Conservation (phyloP, 2,888 invertebrate genomes). For the Ichneumoninae sp. region DNA sequence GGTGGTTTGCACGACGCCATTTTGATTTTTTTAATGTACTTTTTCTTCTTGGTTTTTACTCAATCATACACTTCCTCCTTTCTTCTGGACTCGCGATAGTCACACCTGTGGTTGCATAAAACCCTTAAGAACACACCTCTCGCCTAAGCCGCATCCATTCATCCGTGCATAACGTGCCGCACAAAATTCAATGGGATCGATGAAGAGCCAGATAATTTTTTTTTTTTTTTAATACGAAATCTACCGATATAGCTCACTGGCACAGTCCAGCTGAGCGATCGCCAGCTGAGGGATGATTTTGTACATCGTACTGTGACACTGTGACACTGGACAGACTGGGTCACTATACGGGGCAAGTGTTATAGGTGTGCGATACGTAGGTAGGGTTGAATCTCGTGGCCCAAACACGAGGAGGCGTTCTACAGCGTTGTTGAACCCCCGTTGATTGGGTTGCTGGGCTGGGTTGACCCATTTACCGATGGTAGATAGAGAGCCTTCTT, state of each 20-base stretch:
- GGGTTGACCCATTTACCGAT: constrained; percentile 77
- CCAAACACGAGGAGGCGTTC: constrained; percentile 45
- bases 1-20: constrained; percentile 86
- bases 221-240: not conserved
- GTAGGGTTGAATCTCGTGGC: constrained; percentile 18
- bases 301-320: not conserved
- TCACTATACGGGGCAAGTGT: not conserved
- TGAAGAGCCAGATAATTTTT: not conserved
- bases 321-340: constrained; percentile 21
- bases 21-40: constrained; percentile 64
- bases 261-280: not conserved
- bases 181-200: not conserved
- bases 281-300: constrained; percentile 2
- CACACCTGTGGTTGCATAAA: constrained; percentile 1
- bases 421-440: constrained; percentile 38
- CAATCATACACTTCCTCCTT: not conserved
- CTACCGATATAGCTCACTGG: not conserved
- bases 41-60: not conserved
- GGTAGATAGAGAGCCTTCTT: constrained; percentile 36
- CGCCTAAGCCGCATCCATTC: not conserved
- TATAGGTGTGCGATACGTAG: not conserved
- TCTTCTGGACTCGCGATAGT: not conserved
- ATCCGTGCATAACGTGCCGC: not conserved
- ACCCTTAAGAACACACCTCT: not conserved
- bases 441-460: constrained; percentile 71